Evolutionary conservation across 1,140 invertebrate species (phyloP).

Genomic region (Nomia melanderi): DNA sequence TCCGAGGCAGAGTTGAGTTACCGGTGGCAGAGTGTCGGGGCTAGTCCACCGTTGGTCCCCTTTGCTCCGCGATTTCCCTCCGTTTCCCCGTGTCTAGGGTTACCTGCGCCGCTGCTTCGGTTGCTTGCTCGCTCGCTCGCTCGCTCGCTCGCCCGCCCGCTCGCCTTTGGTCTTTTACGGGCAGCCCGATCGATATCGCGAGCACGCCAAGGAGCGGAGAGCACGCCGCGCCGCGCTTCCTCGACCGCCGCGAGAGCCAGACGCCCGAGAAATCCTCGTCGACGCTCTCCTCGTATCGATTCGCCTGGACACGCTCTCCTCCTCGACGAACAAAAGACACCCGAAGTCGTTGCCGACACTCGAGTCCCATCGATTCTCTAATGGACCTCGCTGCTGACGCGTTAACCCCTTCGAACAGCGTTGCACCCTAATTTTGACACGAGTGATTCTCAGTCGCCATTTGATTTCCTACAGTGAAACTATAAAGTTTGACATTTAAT

Average conservation of each 20-base stretch:
- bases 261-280: not conserved
- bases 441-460: no score
- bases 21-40: constrained; percentile 19
- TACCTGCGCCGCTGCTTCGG: constrained; percentile 16
- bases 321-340: not conserved
- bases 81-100: constrained; percentile 38
- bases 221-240: constrained; percentile 7
- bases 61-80: constrained; percentile 17
- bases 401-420: not conserved
- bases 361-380: not conserved
- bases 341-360: not conserved
- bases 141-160: constrained; percentile 11
- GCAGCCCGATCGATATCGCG: constrained; percentile 51
- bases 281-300: not conserved
- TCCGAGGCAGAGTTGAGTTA: constrained; percentile 57
- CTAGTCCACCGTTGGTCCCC: constrained; percentile 4
- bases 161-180: constrained; percentile 53
- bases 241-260: not conserved
- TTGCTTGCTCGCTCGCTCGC: constrained; percentile 10
- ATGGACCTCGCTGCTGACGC: not conserved
- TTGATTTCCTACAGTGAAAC: no score
- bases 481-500: no score
- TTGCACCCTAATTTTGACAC: no score
- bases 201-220: constrained; percentile 2
- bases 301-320: not conserved